Conservation (phyloP, 2,888 invertebrate species). For the Asteroscopus sphinx region DNA sequence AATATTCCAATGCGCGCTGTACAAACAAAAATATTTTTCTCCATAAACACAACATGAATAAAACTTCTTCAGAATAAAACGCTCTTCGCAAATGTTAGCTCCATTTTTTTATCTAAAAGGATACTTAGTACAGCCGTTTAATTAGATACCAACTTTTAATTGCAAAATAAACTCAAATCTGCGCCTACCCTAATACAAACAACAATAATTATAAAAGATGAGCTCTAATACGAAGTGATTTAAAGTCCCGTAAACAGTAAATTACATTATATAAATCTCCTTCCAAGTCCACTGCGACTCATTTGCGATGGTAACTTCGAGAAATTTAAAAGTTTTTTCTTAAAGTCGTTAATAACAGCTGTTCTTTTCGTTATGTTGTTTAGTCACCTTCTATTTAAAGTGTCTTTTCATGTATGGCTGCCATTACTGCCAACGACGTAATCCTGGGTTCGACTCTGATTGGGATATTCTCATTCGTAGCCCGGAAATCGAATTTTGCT, state of each 20-base stretch:
- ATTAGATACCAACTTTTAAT: slow-evolving; percentile 56
- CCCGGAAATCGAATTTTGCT: too few relatives aligned
- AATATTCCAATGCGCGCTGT: slow-evolving; percentile 19
- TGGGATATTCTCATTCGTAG: too few relatives aligned
- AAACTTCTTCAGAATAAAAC: slow-evolving; percentile 4
- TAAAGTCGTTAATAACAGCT: slow-evolving; percentile 70
- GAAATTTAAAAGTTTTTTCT: slow-evolving; percentile 65
- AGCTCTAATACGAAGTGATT: slow-evolving; percentile 69
- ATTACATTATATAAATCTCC: slow-evolving; percentile 71
- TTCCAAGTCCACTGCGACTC: slow-evolving; percentile 65
- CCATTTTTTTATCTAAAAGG: slow-evolving; percentile 9
- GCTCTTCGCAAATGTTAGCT: not conserved
- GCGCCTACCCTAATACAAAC: slow-evolving; percentile 47
- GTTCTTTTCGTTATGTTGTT: slow-evolving; percentile 65
- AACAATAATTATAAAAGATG: slow-evolving; percentile 69
- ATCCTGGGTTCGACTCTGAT: too few relatives aligned
- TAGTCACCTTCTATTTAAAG: slow-evolving; percentile 28
- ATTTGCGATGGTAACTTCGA: slow-evolving; percentile 71
- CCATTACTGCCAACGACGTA: too few relatives aligned
- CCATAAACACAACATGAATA: not conserved
- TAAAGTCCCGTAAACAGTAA: slow-evolving; percentile 70
- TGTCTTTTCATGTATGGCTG: not conserved
- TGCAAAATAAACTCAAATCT: slow-evolving; percentile 58
- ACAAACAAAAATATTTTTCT: slow-evolving; percentile 21
- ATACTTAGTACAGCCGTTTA: slow-evolving; percentile 26